Percentiles rank a stretch among this genome's conserved stretches.
Evolutionary conservation across 2,888 invertebrate species (phyloP).

Genomic region (Drosophila austrosaltans): DNA sequence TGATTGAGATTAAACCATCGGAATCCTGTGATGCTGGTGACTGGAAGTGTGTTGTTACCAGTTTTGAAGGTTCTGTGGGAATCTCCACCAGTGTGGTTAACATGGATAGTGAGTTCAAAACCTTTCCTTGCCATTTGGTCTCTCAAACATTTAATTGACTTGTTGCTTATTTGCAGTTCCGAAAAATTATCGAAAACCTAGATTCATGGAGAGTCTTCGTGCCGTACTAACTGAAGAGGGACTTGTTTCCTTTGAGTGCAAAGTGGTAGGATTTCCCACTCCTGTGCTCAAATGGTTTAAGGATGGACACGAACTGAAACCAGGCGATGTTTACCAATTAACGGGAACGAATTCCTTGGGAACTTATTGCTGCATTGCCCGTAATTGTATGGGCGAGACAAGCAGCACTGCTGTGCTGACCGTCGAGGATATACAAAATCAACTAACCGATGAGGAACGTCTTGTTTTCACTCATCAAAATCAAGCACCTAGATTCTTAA

Average conservation of each 20-base stretch:
- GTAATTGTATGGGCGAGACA: conserved; percentile 95
- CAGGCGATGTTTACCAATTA: conserved; percentile 95
- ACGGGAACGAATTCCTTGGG: conserved; percentile 95
- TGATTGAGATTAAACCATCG: conserved; percentile 89
- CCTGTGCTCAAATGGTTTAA: conserved; percentile 95
- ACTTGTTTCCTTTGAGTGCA: conserved; percentile 95
- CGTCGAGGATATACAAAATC: conserved; percentile 95
- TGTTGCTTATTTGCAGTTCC: conserved; percentile 87
- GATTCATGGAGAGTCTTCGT: conserved; percentile 94
- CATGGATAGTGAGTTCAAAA: conserved; percentile 88
- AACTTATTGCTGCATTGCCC: conserved; percentile 94
- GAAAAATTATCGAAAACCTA: conserved; percentile 93
- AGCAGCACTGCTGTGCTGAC: conserved; percentile 94
- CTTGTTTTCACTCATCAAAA: conserved; percentile 87
- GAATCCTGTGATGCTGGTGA: conserved; percentile 94
- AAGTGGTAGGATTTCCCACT: conserved; percentile 95
- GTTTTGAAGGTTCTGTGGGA: conserved; percentile 89
- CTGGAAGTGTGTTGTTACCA: conserved; percentile 94
- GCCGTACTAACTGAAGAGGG: conserved; percentile 96
- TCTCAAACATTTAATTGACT: background rate
- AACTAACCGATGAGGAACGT: conserved; percentile 93
- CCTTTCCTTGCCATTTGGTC: background rate
- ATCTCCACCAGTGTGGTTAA: conserved; percentile 89
- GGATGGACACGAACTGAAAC: conserved; percentile 95
- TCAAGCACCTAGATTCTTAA: conserved; percentile 92